Evolutionary conservation across 2,113 vertebrate species (phyloP), one percentile per base, ranked within the genome.

Genomic region (Spizaetus ornatus): DNA sequence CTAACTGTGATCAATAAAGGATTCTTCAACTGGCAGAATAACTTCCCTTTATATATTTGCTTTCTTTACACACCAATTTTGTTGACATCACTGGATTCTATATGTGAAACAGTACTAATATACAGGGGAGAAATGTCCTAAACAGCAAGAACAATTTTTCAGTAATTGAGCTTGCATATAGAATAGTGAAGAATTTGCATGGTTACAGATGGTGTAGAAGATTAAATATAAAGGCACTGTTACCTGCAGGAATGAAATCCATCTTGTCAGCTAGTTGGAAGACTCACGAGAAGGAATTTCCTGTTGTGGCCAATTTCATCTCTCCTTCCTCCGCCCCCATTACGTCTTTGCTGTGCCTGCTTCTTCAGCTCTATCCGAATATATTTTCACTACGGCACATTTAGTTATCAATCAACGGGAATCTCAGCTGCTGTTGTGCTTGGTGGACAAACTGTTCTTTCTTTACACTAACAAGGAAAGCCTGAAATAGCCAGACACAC

Each of bases 401-500:
- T 97, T 95, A 96, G 94, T 97, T 97, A 98, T 97, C 97, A 97
- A 97, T 98, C 97, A 98, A 59, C 96, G 34, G 93, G 72, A 91
- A 97, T 97, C 97, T 98, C 97, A 93, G 97, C 97, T 86, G 93
- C 96, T 97, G 93, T 97, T 92, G 93, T 97, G 93, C 93, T 76
- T 93, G 81, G 83, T 70, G 52, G 91, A 98, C 97, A 97, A 97
- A 94, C 97, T 96, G 97, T 94, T 96, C 98, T 98, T 98, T 98
- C 98, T 98, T 98, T 93, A 69, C 62, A 92, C 92, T 94, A 96
- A 97, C 93, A 94, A 97, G 97, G 97, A 97, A 96, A 95, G 95
- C 98, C 97, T 98, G 96, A 97, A 98, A 97, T 94, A 97, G 95
- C 97, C 91, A 97, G 97, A 95, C 97, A 96, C 92, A 97, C 96